phyloP scores from a whole-genome alignment of 2,888 invertebrate genomes.

The Thecocarcelia acutangulata region DNA sequence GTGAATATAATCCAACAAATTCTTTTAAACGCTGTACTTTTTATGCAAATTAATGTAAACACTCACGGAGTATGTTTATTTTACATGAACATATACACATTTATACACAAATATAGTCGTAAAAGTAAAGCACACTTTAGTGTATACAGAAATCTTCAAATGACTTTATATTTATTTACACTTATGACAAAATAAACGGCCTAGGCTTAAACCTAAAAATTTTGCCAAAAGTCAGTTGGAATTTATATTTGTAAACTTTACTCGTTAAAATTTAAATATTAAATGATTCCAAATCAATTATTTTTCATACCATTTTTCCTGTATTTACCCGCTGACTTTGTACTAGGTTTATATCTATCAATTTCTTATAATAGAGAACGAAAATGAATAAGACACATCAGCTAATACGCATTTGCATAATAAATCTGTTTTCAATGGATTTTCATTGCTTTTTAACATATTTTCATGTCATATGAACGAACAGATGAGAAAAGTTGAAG shows the following conservation, averaged over 20 bases:
- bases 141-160: neutral
- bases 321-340: neutral
- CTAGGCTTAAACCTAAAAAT: no score
- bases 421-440: constrained; percentile 71
- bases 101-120: neutral
- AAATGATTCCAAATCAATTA: no score
- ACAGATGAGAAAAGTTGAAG: constrained; percentile 1
- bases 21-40: constrained; percentile 25
- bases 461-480: constrained; percentile 46
- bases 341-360: constrained; percentile 34
- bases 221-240: no score
- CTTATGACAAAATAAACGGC: neutral
- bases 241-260: no score
- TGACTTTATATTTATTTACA: constrained; percentile 19
- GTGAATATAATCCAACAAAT: constrained; percentile 15
- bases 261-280: no score
- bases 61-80: neutral
- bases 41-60: constrained; percentile 47
- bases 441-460: constrained; percentile 66
- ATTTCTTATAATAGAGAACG: constrained; percentile 18
- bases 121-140: constrained; percentile 6
- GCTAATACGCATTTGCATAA: constrained; percentile 70
- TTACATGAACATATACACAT: neutral
- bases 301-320: neutral
- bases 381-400: constrained; percentile 48